Base-by-base conservation (phyloP, 1,140 invertebrate genomes). In the Armadillidium nasatum region DNA sequence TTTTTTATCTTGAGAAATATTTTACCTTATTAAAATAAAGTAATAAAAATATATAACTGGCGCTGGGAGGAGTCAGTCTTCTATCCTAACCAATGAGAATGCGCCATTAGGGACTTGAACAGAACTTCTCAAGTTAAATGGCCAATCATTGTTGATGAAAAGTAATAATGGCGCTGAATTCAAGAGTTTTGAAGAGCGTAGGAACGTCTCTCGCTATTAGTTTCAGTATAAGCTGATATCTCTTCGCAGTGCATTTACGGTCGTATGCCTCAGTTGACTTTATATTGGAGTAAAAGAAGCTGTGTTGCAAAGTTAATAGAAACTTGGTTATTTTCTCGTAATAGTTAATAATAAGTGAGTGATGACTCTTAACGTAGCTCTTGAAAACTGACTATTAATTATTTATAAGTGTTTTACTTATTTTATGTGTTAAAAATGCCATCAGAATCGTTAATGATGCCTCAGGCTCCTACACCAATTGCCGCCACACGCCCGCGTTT, bases 371-470 rank as follows among this genome's bases (percentile, higher is more conserved):
- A n/a, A n/a, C n/a, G n/a, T n/a, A 1, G 33, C 33, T 33, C 33
- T 33, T 6, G 33, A 33, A 33, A 33, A 33, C 33, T 33, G 6
- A 33, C 33, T 33, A 3, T 6, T 33, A 33, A 33, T 33, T 3
- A 33, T 4, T 60, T 60, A 2, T 60, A 19, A 60, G 50, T 60
- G 50, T 4, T 60, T 60, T 60, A 60, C 50, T 13, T 19, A 19
- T 13, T 19, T 60, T 13, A 60, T 60, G 50, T 60, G 50, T 15
- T 2, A 60, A 15, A 13, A 60, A 60, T 60, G 50, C 50, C 50
- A 15, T 60, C 50, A 19, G 50, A 60, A 19, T 60, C 50, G 19
- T 19, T 60, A 60, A 70, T 70, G 68, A 70, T 70, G 68, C 68
- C 68, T 33, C 68, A 70, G 68, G 68, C 68, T 11, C 68, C 68